A percentile compares a stretch with the other conserved stretches of the same genome.
Conservation (phyloP, 2,888 invertebrate species). For the Hirtodrosophila duncani region DNA sequence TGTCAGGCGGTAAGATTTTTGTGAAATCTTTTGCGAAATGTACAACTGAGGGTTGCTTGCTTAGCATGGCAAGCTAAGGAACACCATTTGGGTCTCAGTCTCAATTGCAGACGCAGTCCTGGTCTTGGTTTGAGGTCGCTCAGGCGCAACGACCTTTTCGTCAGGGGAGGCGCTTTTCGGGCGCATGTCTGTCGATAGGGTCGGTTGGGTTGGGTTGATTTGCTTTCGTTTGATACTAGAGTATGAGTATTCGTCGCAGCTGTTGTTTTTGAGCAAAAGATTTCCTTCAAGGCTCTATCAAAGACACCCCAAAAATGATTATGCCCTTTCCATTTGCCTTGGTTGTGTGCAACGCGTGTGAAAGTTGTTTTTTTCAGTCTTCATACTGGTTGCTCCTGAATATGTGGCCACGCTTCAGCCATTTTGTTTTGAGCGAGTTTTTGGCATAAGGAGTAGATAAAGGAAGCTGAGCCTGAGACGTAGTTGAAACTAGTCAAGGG, state of each 20-base stretch:
- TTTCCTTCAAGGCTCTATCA: constrained; percentile 43
- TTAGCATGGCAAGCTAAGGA: neutral
- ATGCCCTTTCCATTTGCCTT: constrained; percentile 26
- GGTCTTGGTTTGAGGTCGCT: constrained; percentile 40
- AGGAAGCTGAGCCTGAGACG: constrained; percentile 2
- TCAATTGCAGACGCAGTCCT: neutral
- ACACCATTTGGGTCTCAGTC: too few relatives aligned
- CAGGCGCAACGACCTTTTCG: constrained; percentile 71
- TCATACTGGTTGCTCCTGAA: too few relatives aligned
- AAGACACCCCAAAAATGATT: constrained; percentile 58
- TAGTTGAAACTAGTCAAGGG: constrained; percentile 22
- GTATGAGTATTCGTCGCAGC: constrained; percentile 37
- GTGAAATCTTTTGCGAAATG: constrained; percentile 64
- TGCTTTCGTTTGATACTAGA: constrained; percentile 12
- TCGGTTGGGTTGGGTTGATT: constrained; percentile 20
- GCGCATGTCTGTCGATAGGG: constrained; percentile 23
- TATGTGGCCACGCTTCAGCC: constrained; percentile 60
- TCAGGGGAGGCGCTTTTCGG: constrained; percentile 42
- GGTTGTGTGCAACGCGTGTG: constrained; percentile 62
- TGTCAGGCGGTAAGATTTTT: constrained; percentile 36
- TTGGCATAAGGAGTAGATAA: neutral
- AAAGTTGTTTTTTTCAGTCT: constrained; percentile 45
- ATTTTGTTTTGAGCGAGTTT: constrained; percentile 50
- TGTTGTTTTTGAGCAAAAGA: constrained; percentile 54
- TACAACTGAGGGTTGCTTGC: constrained; percentile 47